Evolutionary conservation across 2,113 vertebrate genomes (phyloP).

Genomic region (Amphiprion ocellaris): DNA sequence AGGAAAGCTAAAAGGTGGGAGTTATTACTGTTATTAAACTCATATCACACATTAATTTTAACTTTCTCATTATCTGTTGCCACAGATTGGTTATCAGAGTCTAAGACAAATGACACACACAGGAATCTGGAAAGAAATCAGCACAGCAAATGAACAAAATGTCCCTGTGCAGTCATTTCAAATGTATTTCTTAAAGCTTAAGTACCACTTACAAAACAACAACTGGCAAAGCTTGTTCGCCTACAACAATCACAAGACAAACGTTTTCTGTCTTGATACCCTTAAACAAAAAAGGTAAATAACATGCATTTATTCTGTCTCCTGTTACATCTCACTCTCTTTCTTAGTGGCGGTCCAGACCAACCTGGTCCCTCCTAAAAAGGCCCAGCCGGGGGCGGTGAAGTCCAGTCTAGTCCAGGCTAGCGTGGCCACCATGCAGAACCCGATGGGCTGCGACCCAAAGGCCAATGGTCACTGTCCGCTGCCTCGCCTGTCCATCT

Average conservation of each 20-base stretch:
- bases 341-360: slow-evolving; percentile 92
- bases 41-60: background rate
- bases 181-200: background rate
- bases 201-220: background rate
- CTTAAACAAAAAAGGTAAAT: background rate
- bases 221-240: background rate
- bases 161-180: background rate
- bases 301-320: background rate
- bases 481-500: slow-evolving; percentile 88
- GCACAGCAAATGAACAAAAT: background rate
- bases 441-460: slow-evolving; percentile 84
- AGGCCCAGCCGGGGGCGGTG: slow-evolving; percentile 77
- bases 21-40: background rate
- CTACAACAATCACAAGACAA: background rate
- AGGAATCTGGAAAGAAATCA: background rate
- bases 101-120: background rate
- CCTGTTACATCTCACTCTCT: slow-evolving; percentile 25
- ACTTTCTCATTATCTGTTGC: background rate
- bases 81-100: slow-evolving; percentile 4
- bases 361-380: slow-evolving; percentile 82
- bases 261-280: background rate
- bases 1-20: background rate
- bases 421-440: slow-evolving; percentile 84
- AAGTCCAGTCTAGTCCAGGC: slow-evolving; percentile 85
- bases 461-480: slow-evolving; percentile 87